Evolutionary conservation across 2,797 vertebrate species (phyloP), one percentile per base, ranked within the genome.

Genomic region (Clarias platycephalus): DNA sequence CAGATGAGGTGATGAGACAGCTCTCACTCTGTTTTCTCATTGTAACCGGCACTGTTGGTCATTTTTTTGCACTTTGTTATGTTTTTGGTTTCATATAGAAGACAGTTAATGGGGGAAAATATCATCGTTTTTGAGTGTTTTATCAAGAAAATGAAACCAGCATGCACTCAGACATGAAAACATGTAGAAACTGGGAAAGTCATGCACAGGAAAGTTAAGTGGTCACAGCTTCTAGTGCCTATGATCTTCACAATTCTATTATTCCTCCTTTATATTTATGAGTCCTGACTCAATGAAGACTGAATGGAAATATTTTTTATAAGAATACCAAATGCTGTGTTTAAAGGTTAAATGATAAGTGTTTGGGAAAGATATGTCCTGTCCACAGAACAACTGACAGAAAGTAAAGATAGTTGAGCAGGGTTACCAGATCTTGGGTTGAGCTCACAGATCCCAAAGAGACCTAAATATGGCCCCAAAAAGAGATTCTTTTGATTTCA

Each of bases 1-100:
- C 85, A 64, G 79, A 40, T 68, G 86, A 87, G 85, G 93, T 87
- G 90, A 87, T 93, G 93, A 89, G 79, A 88, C 22, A 53, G 66
- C 83, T 81, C 70, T 37, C 26, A 71, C 64, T 70, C 28, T 80
- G 67, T 63, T 86, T 70, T 74, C 62, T 72, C 5, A 10, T 28
- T 66, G 13, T 68, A 71, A 71, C 28, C 0, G 20, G 10, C 34
- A 40, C 49, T 22, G 28, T n/a, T 77, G 53, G 53, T 77, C 63
- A 31, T 82, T 76, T 85, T 60, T 76, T 31, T 76, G 26, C 20
- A 88, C 86, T 86, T 40, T 86, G 89, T 90, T 88, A 88, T 83
- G 86, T 88, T 90, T 86, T 82, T 85, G 83, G n/a, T 86, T 89
- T 89, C 86, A 87, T 78, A 78, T 26, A 24, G 12, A 8, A 37